Evolutionary conservation across 2,888 invertebrate genomes (phyloP).

Genomic region (Polydesmus complanatus): DNA sequence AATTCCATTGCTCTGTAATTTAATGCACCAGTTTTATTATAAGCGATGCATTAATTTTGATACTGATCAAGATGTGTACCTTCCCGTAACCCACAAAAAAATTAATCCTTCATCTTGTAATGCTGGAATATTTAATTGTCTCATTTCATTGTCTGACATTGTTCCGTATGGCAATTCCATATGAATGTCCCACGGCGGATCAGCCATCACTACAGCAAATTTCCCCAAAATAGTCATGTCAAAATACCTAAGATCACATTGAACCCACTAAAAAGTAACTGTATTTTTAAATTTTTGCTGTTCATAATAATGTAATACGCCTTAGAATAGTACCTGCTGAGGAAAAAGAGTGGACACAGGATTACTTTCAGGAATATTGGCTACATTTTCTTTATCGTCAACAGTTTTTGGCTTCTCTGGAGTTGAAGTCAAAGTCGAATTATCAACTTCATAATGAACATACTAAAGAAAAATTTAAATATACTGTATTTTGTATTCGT

Average conservation of each 20-base stretch:
- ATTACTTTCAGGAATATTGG: slow-evolving; percentile 10
- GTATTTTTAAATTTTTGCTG: not conserved
- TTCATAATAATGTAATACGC: not conserved
- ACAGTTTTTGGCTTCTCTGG: slow-evolving; percentile 14
- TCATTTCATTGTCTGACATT: slow-evolving; percentile 98
- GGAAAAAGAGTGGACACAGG: slow-evolving; percentile 18
- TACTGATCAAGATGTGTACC: slow-evolving; percentile 35
- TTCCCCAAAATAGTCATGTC: slow-evolving; percentile 90
- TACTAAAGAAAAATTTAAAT: slow-evolving; percentile 43
- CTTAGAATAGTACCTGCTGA: slow-evolving; percentile 15
- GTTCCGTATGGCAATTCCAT: slow-evolving; percentile 98
- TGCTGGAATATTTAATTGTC: slow-evolving; percentile 82
- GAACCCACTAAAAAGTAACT: slow-evolving; percentile 82
- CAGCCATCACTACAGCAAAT: slow-evolving; percentile 97
- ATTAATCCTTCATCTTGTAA: slow-evolving; percentile 91
- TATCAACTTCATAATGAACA: slow-evolving; percentile 94
- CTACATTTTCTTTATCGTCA: slow-evolving; percentile 13
- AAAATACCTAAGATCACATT: slow-evolving; percentile 81
- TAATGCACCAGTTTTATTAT: no score
- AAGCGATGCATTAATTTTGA: not conserved
- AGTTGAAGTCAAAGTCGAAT: slow-evolving; percentile 28
- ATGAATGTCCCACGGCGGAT: slow-evolving; percentile 98
- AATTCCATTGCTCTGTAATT: slow-evolving; percentile 90
- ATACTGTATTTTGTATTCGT: no score
- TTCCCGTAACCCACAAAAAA: slow-evolving; percentile 95